Evolutionary conservation across 53 echinoderm and acorn worm genomes (phyloP).

Genomic region (Apostichopus leukothele): DNA sequence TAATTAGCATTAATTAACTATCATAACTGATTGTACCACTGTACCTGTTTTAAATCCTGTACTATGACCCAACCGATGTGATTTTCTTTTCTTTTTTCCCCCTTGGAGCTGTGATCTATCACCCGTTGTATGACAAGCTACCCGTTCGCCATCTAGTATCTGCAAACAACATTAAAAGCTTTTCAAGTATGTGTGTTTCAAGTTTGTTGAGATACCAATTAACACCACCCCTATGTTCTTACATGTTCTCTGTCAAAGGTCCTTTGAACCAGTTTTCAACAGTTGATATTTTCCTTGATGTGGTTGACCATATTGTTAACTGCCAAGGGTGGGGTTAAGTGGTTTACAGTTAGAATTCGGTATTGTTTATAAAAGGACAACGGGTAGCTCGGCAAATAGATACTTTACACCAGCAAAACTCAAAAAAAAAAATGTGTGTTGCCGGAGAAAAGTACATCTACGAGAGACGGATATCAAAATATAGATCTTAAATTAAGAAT

Average conservation of each 20-base stretch:
- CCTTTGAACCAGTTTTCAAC: not conserved
- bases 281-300: not conserved
- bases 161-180: constrained; percentile 53
- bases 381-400: too few species aligned
- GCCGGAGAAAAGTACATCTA: too few species aligned
- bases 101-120: constrained; percentile 22
- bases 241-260: not conserved
- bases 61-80: not conserved
- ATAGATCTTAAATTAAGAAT: too few species aligned
- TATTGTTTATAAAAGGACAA: too few species aligned
- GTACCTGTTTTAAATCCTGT: not conserved
- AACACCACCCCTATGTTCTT: not conserved
- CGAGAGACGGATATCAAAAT: too few species aligned
- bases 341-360: too few species aligned
- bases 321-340: too few species aligned
- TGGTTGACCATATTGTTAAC: not conserved
- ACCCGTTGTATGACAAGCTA: not conserved
- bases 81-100: too few species aligned
- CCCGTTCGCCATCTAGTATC: constrained; percentile 31
- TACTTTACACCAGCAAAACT: too few species aligned
- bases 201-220: constrained; percentile 12
- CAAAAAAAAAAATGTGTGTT: too few species aligned
- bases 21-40: constrained; percentile 31
- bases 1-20: constrained; percentile 44
- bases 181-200: constrained; percentile 40